Evolutionary conservation across 2,113 vertebrate species (phyloP).

Genomic region (Esox niger): DNA sequence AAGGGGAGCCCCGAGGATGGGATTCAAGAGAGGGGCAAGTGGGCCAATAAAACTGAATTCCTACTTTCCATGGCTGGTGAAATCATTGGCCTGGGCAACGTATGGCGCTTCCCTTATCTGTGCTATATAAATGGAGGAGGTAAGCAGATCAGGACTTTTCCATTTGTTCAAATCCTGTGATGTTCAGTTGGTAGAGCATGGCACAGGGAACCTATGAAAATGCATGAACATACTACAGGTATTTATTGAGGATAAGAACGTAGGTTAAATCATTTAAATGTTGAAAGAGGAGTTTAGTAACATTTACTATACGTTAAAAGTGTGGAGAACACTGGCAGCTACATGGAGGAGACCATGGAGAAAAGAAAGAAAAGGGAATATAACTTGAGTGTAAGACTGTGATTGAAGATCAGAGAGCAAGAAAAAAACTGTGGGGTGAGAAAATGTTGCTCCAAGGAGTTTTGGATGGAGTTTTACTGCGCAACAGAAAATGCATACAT

Average conservation of each 20-base stretch:
- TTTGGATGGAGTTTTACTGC: slow-evolving; percentile 5
- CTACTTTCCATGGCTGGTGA: slow-evolving; percentile 86
- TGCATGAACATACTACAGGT: too few species aligned
- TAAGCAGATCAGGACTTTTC: slow-evolving; percentile 54
- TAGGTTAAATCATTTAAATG: too few species aligned
- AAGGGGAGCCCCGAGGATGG: slow-evolving; percentile 16
- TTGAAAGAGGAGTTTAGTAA: not conserved
- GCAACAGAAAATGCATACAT: slow-evolving; percentile 6
- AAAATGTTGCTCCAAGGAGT: not conserved
- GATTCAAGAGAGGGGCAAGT: slow-evolving; percentile 77
- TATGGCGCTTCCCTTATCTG: slow-evolving; percentile 92
- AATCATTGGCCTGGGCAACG: slow-evolving; percentile 88
- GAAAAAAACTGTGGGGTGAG: not conserved
- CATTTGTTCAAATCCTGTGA: too few species aligned
- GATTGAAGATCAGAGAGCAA: not conserved
- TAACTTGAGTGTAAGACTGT: not conserved
- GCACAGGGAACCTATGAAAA: too few species aligned
- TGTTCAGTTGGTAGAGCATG: too few species aligned
- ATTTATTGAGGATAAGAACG: too few species aligned
- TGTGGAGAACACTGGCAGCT: not conserved
- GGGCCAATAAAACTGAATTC: slow-evolving; percentile 87
- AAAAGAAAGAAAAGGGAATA: not conserved
- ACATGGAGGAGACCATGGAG: not conserved
- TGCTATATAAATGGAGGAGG: slow-evolving; percentile 87
- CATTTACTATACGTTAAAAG: not conserved